Conservation (phyloP, 2,888 invertebrate genomes). For the Pterostichus niger region DNA sequence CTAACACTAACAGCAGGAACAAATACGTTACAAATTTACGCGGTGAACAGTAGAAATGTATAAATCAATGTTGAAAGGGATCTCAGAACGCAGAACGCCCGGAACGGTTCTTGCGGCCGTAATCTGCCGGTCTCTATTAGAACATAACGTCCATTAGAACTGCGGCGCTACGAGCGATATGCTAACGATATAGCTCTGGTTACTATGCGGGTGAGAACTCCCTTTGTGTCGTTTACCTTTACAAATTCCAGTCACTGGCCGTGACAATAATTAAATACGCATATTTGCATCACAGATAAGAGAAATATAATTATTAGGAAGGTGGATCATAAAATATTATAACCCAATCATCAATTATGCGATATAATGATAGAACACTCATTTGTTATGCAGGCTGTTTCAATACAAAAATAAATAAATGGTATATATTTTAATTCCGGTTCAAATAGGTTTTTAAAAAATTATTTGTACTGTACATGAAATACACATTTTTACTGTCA, state of each 20-base stretch:
- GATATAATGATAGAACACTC: no score
- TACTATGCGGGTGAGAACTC: slow-evolving; percentile 13
- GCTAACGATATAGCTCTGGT: slow-evolving; percentile 29
- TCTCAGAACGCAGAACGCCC: background rate
- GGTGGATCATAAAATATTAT: background rate
- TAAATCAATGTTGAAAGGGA: slow-evolving; percentile 8
- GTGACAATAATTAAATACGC: slow-evolving; percentile 44
- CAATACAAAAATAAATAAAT: no score
- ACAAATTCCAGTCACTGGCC: slow-evolving; percentile 31
- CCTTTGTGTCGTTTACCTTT: slow-evolving; percentile 48
- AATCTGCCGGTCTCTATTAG: slow-evolving; percentile 9
- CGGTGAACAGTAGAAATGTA: background rate
- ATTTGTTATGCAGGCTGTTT: no score
- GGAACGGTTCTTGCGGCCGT: background rate
- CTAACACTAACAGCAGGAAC: background rate
- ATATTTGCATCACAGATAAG: slow-evolving; percentile 5
- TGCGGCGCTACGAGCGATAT: background rate
- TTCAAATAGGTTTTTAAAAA: no score
- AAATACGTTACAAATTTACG: background rate
- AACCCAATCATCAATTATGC: no score
- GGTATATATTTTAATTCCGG: no score
- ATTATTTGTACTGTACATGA: no score
- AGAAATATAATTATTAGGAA: background rate
- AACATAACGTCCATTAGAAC: slow-evolving; percentile 7
- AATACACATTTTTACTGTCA: no score